Evolutionary conservation across 2,888 invertebrate species (phyloP), one percentile per base, ranked within the genome.

Genomic region (Choreutis nemorana): DNA sequence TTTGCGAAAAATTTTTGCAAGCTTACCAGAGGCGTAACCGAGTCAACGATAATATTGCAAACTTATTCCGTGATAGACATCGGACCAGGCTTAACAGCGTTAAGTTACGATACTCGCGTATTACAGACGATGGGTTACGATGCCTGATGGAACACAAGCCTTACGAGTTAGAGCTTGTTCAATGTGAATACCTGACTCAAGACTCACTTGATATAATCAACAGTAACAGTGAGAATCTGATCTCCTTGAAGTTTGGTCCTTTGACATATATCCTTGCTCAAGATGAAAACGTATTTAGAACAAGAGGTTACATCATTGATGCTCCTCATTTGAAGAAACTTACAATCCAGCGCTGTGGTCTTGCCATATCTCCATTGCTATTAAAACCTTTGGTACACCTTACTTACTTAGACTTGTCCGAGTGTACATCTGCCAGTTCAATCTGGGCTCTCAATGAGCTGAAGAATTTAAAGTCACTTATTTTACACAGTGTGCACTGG

Each of bases 401-500:
- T 26, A 85, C 83, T 3, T 84, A 88, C 54, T 64, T 92, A 37
- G 90, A 91, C 51, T 63, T 92, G 20, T 87, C 89, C 0, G 83
- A 85, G 41, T 89, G 87, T 50, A 68, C 71, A 34, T 77, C 83
- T 14, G 61, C 85, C 12, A 81, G 81, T n/a, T 81, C 85, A 35
- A 83, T 92, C 34, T 82, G 84, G 49, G 89, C 87, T 53, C 67
- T 90, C 14, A 73, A 78, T 29, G 81, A 84, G 40, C 65, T 93
- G 41, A 81, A 82, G 15, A 83, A 87, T 49, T 73, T 97, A 39
- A 79, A 82, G 12, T 89, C 89, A 2, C 73, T 97, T 9, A 84
- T 91, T 40, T 73, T 97, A 26, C 91, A 92, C 55, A 91, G 93
- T 71, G 91, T 94, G 3, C 83, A 84, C 28, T 81, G 83, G 59